Evolutionary conservation across 2,888 invertebrate genomes (phyloP), one percentile per base, ranked within the genome.

Genomic region (Patella pellucida): DNA sequence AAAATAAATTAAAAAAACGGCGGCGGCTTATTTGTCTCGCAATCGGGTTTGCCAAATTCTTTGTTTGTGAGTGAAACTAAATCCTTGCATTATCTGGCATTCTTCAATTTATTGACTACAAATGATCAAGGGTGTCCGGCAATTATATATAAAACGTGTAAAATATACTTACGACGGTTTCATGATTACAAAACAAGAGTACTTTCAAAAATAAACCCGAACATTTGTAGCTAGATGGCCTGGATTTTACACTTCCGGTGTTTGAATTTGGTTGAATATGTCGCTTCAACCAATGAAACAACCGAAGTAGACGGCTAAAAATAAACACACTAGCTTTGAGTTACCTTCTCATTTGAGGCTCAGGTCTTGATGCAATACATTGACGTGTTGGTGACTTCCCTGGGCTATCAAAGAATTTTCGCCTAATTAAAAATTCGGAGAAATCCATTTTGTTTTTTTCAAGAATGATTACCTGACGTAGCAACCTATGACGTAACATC

Each of bases 241-340:
- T 23, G 11, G 23, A 23, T 62, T 52, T 16, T 11, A 7, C 50
- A 75, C 76, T 77, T 79, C 77, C 79, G 76, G 77, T 78, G 74
- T 79, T 79, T 79, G 79, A 79, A 79, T 76, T 79, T 79, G 74
- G 79, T 72, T 76, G 72, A 62, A 19, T 19, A 62, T 11, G 23
- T 12, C 14, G 19, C 19, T 62, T 62, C 19, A 62, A 23, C 62
- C 62, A 62, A 62, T 62, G 62, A 62, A 62, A 62, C 19, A 23
- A 62, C 12, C 9, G 62, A 12, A 62, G 19, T 23, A 14, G 19
- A 23, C 14, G 62, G 19, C 62, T 62, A 62, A 62, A 62, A 62
- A 62, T 62, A 62, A 23, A 62, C 11, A 23, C 23, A 62, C 19
- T 12, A 23, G 62, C 41, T 41, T 41, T 62, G 62, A 2, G 14